Evolutionary conservation across 1,140 invertebrate species (phyloP).

Genomic region (Leptopilina boulardi): DNA sequence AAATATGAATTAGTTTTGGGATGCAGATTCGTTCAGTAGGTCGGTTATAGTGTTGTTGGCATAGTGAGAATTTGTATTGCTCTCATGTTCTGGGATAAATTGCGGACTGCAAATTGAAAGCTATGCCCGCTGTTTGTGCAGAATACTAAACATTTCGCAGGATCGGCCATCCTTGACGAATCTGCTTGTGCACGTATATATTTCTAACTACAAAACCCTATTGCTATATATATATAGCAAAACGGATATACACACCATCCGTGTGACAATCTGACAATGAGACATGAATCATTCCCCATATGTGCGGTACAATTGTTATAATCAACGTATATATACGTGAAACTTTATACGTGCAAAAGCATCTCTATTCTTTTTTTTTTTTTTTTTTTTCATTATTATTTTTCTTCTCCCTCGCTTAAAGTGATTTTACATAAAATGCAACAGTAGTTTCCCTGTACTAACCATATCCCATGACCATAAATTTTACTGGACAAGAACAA

Average conservation of each 20-base stretch:
- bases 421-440: conserved; percentile 6
- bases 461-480: conserved; percentile 9
- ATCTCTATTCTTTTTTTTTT: background rate
- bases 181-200: conserved; percentile 18
- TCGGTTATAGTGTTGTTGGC: conserved; percentile 19
- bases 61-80: conserved; percentile 46
- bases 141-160: conserved; percentile 66
- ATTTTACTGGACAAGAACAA: conserved; percentile 14
- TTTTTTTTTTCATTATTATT: too few relatives aligned
- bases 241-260: conserved; percentile 5
- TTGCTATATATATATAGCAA: background rate
- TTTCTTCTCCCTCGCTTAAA: background rate
- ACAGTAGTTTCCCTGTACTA: background rate
- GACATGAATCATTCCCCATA: conserved; percentile 26
- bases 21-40: conserved; percentile 24
- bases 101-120: conserved; percentile 70
- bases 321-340: conserved; percentile 12
- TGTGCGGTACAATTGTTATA: conserved; percentile 30
- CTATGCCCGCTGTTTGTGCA: conserved; percentile 55
- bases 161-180: conserved; percentile 26
- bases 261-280: conserved; percentile 31
- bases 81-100: conserved; percentile 60
- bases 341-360: background rate
- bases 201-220: conserved; percentile 1
- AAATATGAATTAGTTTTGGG: conserved; percentile 4